Base-by-base conservation (phyloP, 2,113 vertebrate species). In the Mus pahari region DNA sequence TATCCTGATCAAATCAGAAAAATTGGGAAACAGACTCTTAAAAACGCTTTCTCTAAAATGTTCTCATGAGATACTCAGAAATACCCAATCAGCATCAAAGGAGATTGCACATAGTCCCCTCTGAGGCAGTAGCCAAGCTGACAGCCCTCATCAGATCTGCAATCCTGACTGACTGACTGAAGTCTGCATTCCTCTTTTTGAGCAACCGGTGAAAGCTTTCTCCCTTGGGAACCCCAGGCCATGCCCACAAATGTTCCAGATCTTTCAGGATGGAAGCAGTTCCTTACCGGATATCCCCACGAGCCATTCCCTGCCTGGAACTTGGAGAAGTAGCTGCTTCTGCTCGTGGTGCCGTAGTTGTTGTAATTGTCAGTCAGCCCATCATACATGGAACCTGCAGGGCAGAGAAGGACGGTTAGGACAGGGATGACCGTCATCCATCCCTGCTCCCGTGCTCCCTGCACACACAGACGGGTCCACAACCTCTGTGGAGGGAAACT, bases 211-310 rank as follows among this genome's bases (percentile, higher is more conserved):
- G 31, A 12, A 26, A 3, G 6, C 48, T 58, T 78, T 55, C 70
- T 42, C 71, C 10, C 0, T 14, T 28, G 0, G 0, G 5, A 53
- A 45, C 13, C 50, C 24, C 36, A 13, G 58, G 14, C 73, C 33
- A 0, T 4, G 58, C 31, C 64, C 33, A 22, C 19, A 7, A 31
- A 20, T 5, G 42, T 5, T 16, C 9, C 36, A 10, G 50, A 20
- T 53, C 66, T 88, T 91, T 81, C 36, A 11, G 19, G 42, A 42
- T 1, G 17, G 19, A 64, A 96, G 92, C 45, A 11, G 45, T 3
- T 8, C 22, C 98, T 98, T 98, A 99, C 99, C 99, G 98, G 98
- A 50, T 98, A 98, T 4, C 98, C 98, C 98, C 98, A 98, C 2
- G 0, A 98, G 96, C 98, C 98, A 42, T 96, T 98, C 20, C 98